phyloP scores from a whole-genome alignment of 2,113 vertebrate genomes.

The Cheilinus undulatus region DNA sequence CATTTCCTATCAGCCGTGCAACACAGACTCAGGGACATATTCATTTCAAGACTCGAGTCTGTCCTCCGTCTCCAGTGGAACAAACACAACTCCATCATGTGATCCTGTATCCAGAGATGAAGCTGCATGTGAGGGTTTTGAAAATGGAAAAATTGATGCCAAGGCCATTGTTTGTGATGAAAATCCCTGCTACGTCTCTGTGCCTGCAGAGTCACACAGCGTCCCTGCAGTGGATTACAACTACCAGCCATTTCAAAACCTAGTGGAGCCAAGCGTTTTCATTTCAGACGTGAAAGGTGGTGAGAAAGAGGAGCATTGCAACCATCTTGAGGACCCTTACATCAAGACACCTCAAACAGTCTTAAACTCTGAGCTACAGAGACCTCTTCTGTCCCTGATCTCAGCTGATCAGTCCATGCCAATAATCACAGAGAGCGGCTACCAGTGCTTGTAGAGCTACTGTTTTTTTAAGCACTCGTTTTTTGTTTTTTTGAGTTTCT shows the following conservation, averaged over 20 bases:
- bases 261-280: constrained; percentile 12
- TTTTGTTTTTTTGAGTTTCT: background rate
- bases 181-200: constrained; percentile 8
- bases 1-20: constrained; percentile 53
- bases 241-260: constrained; percentile 64
- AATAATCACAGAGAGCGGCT: constrained; percentile 37
- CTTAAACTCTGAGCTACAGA: constrained; percentile 11
- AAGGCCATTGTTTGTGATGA: background rate
- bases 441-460: constrained; percentile 50
- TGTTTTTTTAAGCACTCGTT: background rate
- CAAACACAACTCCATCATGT: background rate
- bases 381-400: background rate
- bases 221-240: constrained; percentile 19
- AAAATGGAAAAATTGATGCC: background rate
- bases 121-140: constrained; percentile 16
- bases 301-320: background rate
- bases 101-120: constrained; percentile 2
- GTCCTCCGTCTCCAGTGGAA: constrained; percentile 24
- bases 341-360: background rate
- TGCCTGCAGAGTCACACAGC: background rate
- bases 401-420: background rate
- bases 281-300: background rate
- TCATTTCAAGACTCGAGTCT: constrained; percentile 33
- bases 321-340: background rate
- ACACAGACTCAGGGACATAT: constrained; percentile 20